A percentile compares a stretch with the other conserved stretches of the same genome.
phyloP scores from a whole-genome alignment of 2,888 invertebrate genomes.

The Eilema caniola region DNA sequence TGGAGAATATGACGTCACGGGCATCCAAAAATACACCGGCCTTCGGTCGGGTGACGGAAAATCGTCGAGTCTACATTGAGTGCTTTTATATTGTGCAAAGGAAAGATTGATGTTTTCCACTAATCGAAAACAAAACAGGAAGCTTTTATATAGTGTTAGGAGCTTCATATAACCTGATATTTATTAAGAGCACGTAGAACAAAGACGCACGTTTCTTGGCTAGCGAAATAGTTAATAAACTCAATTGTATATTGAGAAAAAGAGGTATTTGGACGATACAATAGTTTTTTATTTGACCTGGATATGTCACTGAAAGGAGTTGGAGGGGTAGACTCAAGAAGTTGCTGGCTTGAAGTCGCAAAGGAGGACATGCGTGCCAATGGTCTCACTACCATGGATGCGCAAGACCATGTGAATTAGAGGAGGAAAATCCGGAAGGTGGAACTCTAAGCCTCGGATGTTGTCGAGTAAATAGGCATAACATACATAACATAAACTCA shows the following conservation, averaged over 20 bases:
- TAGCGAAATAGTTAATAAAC: background rate
- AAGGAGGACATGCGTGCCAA: too few species aligned
- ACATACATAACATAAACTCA: too few species aligned
- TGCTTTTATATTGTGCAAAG: slow-evolving; percentile 61
- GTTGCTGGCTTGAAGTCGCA: too few species aligned
- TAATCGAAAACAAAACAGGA: slow-evolving; percentile 53
- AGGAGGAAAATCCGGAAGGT: too few species aligned
- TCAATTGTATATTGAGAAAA: background rate
- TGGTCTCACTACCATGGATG: too few species aligned
- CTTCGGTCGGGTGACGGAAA: slow-evolving; percentile 76
- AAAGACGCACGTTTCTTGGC: background rate
- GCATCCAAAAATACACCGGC: slow-evolving; percentile 73
- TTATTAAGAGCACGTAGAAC: slow-evolving; percentile 12
- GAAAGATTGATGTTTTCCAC: slow-evolving; percentile 63
- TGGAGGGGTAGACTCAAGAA: too few species aligned
- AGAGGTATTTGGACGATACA: background rate
- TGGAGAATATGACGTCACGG: slow-evolving; percentile 74
- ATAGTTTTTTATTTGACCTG: background rate
- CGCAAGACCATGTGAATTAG: too few species aligned
- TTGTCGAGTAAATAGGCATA: too few species aligned
- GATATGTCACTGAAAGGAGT: background rate
- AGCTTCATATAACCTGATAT: slow-evolving; percentile 42
- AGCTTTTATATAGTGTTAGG: slow-evolving; percentile 52
- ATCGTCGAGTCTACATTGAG: slow-evolving; percentile 65
- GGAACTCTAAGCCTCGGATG: too few species aligned